Evolutionary conservation across 35 echinoderm and acorn worm genomes (phyloP).

Genomic region (Ophioderma brevispina): DNA sequence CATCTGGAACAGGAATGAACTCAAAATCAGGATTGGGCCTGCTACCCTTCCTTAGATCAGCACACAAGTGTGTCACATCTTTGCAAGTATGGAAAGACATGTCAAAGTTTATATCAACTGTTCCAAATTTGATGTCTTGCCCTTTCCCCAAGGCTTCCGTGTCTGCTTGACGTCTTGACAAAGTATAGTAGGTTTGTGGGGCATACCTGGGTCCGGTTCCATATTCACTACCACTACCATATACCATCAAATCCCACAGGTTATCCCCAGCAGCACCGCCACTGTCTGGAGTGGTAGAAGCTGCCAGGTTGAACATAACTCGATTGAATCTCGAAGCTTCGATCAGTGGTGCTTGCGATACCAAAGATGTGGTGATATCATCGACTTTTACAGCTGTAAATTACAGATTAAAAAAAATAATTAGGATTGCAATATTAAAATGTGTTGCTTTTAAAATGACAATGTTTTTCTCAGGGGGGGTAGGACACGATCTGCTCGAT

Average conservation of each 20-base stretch:
- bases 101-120: conserved; percentile 64
- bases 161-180: conserved; percentile 36
- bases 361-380: neutral
- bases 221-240: conserved; percentile 54
- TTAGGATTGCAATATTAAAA: too few species aligned
- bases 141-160: neutral
- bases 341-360: neutral
- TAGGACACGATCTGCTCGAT: too few species aligned
- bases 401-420: neutral
- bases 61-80: conserved; percentile 79
- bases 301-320: conserved; percentile 47
- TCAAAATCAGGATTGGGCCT: conserved; percentile 74
- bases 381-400: conserved; percentile 26
- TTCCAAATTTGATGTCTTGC: conserved; percentile 49
- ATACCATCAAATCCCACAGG: conserved; percentile 75
- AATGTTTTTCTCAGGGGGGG: too few species aligned
- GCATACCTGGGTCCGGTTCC: conserved; percentile 59
- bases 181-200: conserved; percentile 35
- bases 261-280: conserved; percentile 43
- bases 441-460: too few species aligned
- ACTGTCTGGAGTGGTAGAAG: conserved; percentile 45
- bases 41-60: conserved; percentile 54
- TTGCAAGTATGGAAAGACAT: conserved; percentile 73
- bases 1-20: conserved; percentile 69
- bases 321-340: conserved; percentile 7